A percentile compares a stretch with the other conserved stretches of the same genome.
Evolutionary conservation across 2,888 invertebrate genomes (phyloP).

Genomic region (Euphydryas editha): DNA sequence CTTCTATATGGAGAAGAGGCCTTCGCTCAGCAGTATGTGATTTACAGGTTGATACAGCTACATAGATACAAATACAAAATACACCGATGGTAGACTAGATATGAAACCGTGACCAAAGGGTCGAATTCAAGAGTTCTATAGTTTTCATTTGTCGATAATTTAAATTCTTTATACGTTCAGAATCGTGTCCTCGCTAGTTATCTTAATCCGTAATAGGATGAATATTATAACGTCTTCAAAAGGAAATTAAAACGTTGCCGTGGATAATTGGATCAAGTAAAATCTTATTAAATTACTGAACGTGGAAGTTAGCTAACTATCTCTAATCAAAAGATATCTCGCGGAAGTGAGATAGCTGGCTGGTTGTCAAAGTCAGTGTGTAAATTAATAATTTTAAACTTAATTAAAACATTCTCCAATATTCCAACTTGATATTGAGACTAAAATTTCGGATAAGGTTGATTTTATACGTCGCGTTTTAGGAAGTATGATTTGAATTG

Average conservation of each 20-base stretch:
- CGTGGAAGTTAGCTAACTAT: constrained; percentile 21
- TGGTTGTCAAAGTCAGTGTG: constrained; percentile 53
- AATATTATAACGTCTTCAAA: background rate
- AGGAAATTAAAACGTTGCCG: constrained; percentile 1
- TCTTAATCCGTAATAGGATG: background rate
- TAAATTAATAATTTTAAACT: constrained; percentile 68
- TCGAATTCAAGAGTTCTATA: too few species aligned
- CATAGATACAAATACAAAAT: too few species aligned
- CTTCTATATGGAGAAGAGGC: too few species aligned
- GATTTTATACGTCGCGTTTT: background rate
- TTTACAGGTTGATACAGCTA: too few species aligned
- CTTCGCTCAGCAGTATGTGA: too few species aligned
- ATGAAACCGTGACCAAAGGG: too few species aligned
- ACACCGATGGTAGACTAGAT: too few species aligned
- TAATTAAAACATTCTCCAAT: constrained; percentile 68
- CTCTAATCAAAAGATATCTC: constrained; percentile 30
- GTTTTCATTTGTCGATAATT: too few species aligned
- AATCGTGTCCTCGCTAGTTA: too few species aligned
- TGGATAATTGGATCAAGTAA: background rate
- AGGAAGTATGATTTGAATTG: too few species aligned
- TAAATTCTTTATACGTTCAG: too few species aligned
- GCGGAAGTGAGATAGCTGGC: constrained; percentile 25
- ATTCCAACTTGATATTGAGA: constrained; percentile 36
- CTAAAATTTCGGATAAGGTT: constrained; percentile 15
- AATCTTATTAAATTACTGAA: constrained; percentile 16